phyloP scores from a whole-genome alignment of 1,140 invertebrate genomes.

The Heliconius melpomene region DNA sequence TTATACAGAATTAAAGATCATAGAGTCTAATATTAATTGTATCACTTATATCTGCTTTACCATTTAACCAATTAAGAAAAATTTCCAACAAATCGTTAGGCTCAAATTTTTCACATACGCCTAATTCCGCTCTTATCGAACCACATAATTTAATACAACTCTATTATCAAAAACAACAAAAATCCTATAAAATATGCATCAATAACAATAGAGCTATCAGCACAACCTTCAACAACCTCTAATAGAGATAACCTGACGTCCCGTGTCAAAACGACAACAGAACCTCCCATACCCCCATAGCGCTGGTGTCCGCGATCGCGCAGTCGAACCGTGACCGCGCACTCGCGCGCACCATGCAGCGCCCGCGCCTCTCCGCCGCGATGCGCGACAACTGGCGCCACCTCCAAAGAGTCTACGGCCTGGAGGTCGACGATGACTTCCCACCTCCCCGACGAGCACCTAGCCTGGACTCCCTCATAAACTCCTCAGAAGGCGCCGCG shows the following conservation, averaged over 20 bases:
- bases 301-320: constrained; percentile 42
- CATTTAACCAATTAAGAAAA: neutral
- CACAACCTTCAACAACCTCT: constrained; percentile 8
- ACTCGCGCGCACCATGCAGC: constrained; percentile 75
- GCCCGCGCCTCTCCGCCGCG: constrained; percentile 70
- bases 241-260: neutral
- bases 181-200: neutral
- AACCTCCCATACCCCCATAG: constrained; percentile 41
- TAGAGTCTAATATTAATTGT: neutral
- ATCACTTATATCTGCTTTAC: neutral
- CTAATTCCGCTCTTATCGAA: neutral
- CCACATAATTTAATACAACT: neutral
- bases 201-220: neutral
- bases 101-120: neutral
- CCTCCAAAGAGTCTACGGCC: constrained; percentile 74
- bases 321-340: constrained; percentile 65
- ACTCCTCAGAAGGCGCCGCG: constrained; percentile 82
- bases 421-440: constrained; percentile 79
- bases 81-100: neutral
- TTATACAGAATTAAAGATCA: neutral
- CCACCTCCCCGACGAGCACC: constrained; percentile 75
- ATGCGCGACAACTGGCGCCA: constrained; percentile 79
- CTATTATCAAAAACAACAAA: neutral
- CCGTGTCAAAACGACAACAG: constrained; percentile 33
- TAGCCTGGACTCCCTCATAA: constrained; percentile 84